Conservation (phyloP, 2,888 invertebrate genomes). For the Steinernema hermaphroditum region DNA sequence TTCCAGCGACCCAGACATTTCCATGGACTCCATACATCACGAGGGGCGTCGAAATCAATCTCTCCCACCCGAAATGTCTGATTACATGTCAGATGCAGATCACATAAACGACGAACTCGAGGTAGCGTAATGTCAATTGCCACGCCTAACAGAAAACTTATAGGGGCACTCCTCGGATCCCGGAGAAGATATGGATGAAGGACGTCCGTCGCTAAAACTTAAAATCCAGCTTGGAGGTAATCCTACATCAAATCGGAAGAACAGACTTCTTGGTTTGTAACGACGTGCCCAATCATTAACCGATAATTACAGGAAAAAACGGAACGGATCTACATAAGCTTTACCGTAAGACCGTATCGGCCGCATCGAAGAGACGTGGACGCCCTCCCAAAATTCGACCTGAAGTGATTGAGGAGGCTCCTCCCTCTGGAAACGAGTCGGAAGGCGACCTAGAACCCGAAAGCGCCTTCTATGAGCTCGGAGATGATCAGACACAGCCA, state of each 20-base stretch:
- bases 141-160: neutral
- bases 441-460: conserved; percentile 13
- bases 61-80: neutral
- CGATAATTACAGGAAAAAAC: conserved; percentile 3
- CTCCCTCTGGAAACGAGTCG: neutral
- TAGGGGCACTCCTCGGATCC: conserved; percentile 18
- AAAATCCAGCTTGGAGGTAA: conserved; percentile 36
- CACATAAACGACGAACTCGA: neutral
- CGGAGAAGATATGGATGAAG: conserved; percentile 24
- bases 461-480: conserved; percentile 62
- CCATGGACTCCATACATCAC: neutral
- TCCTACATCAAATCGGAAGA: conserved; percentile 15
- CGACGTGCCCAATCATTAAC: neutral
- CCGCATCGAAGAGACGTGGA: conserved; percentile 38
- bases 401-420: neutral
- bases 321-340: conserved; percentile 33
- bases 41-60: neutral
- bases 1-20: conserved; percentile 17
- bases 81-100: neutral
- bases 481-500: conserved; percentile 67
- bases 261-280: conserved; percentile 10
- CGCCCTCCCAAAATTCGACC: conserved; percentile 41
- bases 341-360: conserved; percentile 41
- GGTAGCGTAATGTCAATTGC: no score
- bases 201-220: conserved; percentile 40